phyloP scores from a whole-genome alignment of 2,113 vertebrate genomes.

The Cephalopterus ornatus region DNA sequence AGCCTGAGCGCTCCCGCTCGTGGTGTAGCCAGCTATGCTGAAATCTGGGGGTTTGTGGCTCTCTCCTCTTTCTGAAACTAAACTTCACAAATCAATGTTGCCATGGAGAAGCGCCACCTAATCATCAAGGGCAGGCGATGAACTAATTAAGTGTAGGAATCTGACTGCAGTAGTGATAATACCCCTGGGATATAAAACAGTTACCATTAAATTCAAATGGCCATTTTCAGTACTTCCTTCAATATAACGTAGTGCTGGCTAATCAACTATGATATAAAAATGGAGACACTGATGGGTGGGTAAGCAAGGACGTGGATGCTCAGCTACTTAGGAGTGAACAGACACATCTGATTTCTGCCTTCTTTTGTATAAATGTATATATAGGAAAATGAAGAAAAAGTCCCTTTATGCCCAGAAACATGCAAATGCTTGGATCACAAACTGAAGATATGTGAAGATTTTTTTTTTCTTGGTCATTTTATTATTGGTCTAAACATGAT shows the following conservation, averaged over 20 bases:
- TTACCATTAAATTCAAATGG: neutral
- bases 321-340: neutral
- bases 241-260: neutral
- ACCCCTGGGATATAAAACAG: neutral
- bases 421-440: neutral
- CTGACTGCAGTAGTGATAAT: neutral
- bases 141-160: slow-evolving; percentile 34
- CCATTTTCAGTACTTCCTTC: neutral
- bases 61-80: neutral
- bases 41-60: neutral
- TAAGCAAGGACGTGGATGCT: neutral
- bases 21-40: neutral
- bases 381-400: neutral
- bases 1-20: neutral
- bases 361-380: neutral
- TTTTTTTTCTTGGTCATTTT: neutral
- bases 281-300: neutral
- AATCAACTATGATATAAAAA: neutral
- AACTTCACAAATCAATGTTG: slow-evolving; percentile 23
- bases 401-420: neutral
- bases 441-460: fast-evolving
- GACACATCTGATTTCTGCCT: neutral
- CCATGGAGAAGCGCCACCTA: neutral
- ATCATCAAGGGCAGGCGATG: neutral
- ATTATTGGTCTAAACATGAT: neutral